These are phyloP conservation scores for Eira barbara DNA, from an alignment of 2,113 vertebrate species.

Conservation along the genomic window DNA sequence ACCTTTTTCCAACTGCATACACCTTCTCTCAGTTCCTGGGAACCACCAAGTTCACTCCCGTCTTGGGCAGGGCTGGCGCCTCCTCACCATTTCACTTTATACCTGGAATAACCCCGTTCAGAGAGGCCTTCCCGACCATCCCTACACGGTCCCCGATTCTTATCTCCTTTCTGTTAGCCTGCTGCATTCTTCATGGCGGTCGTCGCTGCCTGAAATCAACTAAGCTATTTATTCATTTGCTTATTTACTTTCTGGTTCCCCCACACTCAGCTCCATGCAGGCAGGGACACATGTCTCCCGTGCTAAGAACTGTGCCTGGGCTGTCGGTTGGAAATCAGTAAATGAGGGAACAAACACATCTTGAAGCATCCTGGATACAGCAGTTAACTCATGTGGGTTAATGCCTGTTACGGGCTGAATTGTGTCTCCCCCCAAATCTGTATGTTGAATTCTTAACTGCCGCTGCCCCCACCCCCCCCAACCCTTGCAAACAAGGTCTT, in stretches of 20 bases:
- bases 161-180: rapidly evolving
- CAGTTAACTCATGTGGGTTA: neutral
- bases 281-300: rapidly evolving
- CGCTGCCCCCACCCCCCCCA: too few relatives aligned
- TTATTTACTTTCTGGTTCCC: neutral
- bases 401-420: neutral
- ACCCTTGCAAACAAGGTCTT: neutral
- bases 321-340: neutral
- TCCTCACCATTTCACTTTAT: neutral
- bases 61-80: neutral
- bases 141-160: rapidly evolving
- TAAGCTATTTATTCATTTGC: neutral
- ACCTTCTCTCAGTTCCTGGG: neutral
- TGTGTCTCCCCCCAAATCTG: neutral
- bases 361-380: neutral
- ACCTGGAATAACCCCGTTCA: rapidly evolving
- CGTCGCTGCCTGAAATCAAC: rapidly evolving
- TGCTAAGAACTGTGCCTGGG: neutral
- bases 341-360: neutral
- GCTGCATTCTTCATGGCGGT: neutral
- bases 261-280: neutral
- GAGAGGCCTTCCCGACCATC: neutral
- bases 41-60: neutral
- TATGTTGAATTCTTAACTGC: neutral
- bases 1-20: rapidly evolving